These are phyloP conservation scores for Ectemnius lituratus DNA, from an alignment of 2,888 invertebrate genomes.

Conservation along the genomic window DNA sequence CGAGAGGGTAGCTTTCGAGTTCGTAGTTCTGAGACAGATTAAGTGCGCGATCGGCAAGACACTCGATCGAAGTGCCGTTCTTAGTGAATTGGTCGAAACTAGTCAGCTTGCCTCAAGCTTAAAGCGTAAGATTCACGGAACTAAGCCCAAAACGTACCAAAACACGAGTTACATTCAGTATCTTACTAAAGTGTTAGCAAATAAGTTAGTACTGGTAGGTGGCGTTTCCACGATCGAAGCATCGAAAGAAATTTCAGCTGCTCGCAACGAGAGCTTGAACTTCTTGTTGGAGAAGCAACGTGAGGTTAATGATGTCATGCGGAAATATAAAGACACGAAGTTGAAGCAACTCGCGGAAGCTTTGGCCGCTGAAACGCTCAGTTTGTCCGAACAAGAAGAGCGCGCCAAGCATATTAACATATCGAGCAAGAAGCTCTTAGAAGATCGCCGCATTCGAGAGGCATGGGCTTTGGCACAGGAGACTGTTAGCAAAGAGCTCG, in stretches of 20 bases:
- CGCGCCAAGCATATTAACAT: constrained; percentile 76
- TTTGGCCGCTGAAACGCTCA: constrained; percentile 85
- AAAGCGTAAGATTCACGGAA: constrained; percentile 80
- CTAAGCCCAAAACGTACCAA: constrained; percentile 75
- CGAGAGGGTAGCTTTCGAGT: constrained; percentile 90
- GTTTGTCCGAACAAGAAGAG: constrained; percentile 74
- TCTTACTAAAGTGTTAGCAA: constrained; percentile 87
- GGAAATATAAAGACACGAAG: constrained; percentile 84
- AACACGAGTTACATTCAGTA: constrained; percentile 81
- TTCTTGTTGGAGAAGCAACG: constrained; percentile 80
- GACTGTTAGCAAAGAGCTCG: constrained; percentile 86
- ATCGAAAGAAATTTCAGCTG: constrained; percentile 64
- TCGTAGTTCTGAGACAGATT: constrained; percentile 82
- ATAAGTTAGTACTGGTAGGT: constrained; percentile 80
- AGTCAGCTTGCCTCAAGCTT: constrained; percentile 87
- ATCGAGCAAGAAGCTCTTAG: constrained; percentile 78
- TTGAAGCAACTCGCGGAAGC: constrained; percentile 85
- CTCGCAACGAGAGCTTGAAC: constrained; percentile 70
- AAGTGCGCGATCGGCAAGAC: constrained; percentile 66
- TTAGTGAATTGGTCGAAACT: constrained; percentile 85
- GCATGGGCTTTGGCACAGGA: constrained; percentile 88
- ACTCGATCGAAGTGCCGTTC: constrained; percentile 65
- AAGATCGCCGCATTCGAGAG: constrained; percentile 85
- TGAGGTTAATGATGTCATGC: constrained; percentile 82
- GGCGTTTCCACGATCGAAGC: constrained; percentile 49